These are phyloP conservation scores for Teleogryllus oceanicus DNA, from an alignment of 2,888 invertebrate species.

Conservation along the genomic window DNA sequence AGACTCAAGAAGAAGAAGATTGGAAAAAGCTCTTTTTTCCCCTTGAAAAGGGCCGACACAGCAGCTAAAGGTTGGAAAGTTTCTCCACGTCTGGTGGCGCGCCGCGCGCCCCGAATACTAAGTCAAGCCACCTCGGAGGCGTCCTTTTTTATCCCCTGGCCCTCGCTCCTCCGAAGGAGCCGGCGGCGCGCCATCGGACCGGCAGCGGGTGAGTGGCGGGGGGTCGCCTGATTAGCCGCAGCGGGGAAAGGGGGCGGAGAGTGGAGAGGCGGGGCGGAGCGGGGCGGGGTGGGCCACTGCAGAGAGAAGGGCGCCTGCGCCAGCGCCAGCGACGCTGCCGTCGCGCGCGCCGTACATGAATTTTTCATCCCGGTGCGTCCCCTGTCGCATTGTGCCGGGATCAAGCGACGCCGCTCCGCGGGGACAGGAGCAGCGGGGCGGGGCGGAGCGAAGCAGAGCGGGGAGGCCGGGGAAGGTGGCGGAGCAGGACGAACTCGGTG, in stretches of 20 bases:
- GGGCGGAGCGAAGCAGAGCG: too few species aligned
- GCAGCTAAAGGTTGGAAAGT: slow-evolving; percentile 31
- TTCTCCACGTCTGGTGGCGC: slow-evolving; percentile 27
- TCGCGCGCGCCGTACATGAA: background rate
- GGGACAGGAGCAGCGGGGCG: background rate
- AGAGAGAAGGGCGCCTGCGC: background rate
- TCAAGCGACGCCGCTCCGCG: background rate
- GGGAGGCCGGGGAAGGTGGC: too few species aligned
- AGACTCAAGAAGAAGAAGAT: background rate
- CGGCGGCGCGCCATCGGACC: too few species aligned
- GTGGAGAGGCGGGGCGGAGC: background rate
- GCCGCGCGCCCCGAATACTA: background rate
- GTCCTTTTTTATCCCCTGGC: background rate
- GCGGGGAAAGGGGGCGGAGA: background rate
- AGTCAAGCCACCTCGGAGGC: background rate
- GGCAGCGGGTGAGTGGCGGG: background rate
- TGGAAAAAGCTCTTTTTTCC: background rate
- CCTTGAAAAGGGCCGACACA: slow-evolving; percentile 22
- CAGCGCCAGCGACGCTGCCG: background rate
- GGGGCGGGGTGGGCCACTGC: background rate
- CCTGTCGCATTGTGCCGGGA: background rate
- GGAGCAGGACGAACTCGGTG: too few species aligned
- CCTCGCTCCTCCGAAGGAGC: background rate
- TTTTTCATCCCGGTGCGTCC: background rate
- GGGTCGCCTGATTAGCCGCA: background rate